Base-by-base conservation (phyloP, 2,113 vertebrate species). In the Cephalopterus ornatus region DNA sequence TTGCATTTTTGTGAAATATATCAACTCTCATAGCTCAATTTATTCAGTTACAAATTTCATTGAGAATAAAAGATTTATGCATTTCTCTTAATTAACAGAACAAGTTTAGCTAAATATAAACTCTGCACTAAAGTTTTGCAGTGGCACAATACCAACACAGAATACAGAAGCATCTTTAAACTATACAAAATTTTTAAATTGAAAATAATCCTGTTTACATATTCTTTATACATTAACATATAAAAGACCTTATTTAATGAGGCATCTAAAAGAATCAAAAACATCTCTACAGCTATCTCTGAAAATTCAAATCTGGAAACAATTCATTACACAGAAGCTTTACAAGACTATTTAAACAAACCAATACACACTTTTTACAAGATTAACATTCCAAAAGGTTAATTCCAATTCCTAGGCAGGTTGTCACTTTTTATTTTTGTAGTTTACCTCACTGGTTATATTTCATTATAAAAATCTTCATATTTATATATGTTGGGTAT, bases 191-290 rank as follows among this genome's bases (percentile, higher is more conserved):
- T 97, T 97, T 97, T 95, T 92, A 98, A 97, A 98, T 98, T 94
- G 98, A 98, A 98, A 98, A 98, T 98, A 98, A 98, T 97, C 96
- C 97, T 96, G 94, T 98, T 97, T 98, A 96, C 94, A 96, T 97
- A 98, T 97, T 97, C 97, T 97, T 98, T 98, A 94, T 98, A 98
- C 98, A 98, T 97, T 97, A 98, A 98, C 98, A 98, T 98, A 98
- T 95, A 98, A 98, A 98, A 98, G 96, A 86, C 95, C 97, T 98
- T 98, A 98, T 98, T 97, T 98, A 95, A 98, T 98, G 98, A 98
- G 98, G 97, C 85, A 92, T 97, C 96, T 96, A 97, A 98, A 98
- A 96, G 96, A 98, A 98, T 98, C 96, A 97, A 97, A 97, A 98
- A 82, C 97, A 97, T 87, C 89, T 98, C 97, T 98, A 98, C 94